These are phyloP conservation scores for Gyrodactylus bullatarudis DNA, from an alignment of 1,140 invertebrate species.

Conservation along the genomic window DNA sequence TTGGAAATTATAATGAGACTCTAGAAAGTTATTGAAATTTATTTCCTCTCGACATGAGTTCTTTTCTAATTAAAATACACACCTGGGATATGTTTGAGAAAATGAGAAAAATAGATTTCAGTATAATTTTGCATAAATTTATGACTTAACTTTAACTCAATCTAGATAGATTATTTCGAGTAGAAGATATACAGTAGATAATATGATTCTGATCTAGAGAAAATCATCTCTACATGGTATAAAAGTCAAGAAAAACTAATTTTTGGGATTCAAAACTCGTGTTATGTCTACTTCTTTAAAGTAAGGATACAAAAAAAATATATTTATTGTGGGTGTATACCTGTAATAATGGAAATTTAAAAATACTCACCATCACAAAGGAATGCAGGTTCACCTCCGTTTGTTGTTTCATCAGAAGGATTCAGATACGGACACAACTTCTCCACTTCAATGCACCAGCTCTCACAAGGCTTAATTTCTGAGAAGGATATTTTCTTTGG, in stretches of 20 bases:
- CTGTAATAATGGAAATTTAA: neutral
- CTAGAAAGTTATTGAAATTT: neutral
- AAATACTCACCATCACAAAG: neutral
- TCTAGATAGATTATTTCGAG: neutral
- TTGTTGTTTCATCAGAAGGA: neutral
- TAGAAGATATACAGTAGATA: neutral
- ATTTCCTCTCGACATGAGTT: too few species aligned
- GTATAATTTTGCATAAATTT: neutral
- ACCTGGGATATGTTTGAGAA: too few species aligned
- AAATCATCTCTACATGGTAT: neutral
- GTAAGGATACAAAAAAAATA: neutral
- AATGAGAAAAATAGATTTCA: too few species aligned
- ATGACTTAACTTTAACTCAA: neutral
- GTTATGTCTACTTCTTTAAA: neutral
- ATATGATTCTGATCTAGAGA: neutral
- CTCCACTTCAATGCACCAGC: slow-evolving; percentile 3
- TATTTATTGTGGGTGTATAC: neutral
- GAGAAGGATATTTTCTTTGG: too few species aligned
- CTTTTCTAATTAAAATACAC: neutral
- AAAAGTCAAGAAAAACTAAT: neutral
- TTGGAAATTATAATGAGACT: neutral
- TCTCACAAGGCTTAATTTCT: neutral
- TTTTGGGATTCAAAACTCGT: neutral
- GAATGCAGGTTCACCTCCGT: neutral
- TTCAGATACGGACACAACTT: neutral